Conservation (phyloP, 2,797 vertebrate genomes). For the Sarcophilus harrisii region DNA sequence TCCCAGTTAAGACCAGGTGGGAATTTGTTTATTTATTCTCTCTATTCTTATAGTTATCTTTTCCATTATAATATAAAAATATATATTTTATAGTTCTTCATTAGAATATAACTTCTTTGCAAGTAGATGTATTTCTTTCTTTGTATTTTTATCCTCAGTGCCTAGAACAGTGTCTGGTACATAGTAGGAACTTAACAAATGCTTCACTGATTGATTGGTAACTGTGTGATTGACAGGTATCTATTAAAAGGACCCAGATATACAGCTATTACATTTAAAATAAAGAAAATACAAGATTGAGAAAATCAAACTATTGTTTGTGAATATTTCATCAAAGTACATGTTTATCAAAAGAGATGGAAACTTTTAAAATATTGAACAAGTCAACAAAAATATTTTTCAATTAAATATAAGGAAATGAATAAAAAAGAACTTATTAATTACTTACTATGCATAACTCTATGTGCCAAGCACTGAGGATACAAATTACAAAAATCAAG, state of each 20-base stretch:
- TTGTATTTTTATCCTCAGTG: neutral
- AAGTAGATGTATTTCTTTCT: neutral
- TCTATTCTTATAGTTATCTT: neutral
- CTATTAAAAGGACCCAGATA: neutral
- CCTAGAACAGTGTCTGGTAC: neutral
- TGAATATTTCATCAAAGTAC: neutral
- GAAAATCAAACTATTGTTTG: neutral
- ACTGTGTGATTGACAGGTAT: neutral
- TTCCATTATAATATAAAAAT: neutral
- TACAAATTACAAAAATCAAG: neutral
- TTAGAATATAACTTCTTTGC: neutral
- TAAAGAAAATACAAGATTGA: neutral
- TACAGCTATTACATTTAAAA: neutral
- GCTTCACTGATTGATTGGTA: neutral
- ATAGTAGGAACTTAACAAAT: neutral
- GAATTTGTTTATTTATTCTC: neutral
- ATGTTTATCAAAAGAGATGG: neutral
- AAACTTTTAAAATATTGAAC: neutral
- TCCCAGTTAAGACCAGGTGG: neutral
- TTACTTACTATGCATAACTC: neutral
- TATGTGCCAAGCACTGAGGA: neutral
- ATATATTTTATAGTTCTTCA: neutral
- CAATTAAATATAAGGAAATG: neutral
- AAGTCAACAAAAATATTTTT: neutral
- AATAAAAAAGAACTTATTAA: neutral